A percentile compares a stretch with the other conserved stretches of the same genome.
Evolutionary conservation across 2,113 vertebrate species (phyloP).

Genomic region (Salvator merianae): DNA sequence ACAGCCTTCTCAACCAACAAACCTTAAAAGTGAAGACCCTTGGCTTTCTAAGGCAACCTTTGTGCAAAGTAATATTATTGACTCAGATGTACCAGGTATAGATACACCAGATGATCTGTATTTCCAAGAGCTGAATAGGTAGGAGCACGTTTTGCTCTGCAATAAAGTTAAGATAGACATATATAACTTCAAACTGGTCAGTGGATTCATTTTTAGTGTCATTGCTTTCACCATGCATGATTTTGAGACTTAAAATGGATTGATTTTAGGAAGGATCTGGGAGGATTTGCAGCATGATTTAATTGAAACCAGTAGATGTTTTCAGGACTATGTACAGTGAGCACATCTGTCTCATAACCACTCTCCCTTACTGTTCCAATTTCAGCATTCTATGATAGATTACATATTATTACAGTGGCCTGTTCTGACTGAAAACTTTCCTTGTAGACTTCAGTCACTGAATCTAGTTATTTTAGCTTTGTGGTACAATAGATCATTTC

Average conservation of each 20-base stretch:
- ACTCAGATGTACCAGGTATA: slow-evolving; percentile 56
- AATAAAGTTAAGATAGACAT: not conserved
- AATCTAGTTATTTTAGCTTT: not conserved
- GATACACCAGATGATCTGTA: slow-evolving; percentile 62
- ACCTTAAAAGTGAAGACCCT: slow-evolving; percentile 40
- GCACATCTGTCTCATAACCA: not conserved
- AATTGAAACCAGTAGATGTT: not conserved
- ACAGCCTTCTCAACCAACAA: slow-evolving; percentile 69
- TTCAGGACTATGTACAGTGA: not conserved
- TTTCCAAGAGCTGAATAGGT: slow-evolving; percentile 61
- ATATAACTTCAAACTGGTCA: no score
- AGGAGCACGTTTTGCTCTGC: slow-evolving; percentile 37
- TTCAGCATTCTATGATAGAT: not conserved
- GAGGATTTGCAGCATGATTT: not conserved
- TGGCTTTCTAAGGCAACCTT: slow-evolving; percentile 61
- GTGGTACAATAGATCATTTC: not conserved
- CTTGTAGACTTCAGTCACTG: not conserved
- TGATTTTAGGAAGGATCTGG: not conserved
- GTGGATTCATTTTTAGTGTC: no score
- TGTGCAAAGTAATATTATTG: slow-evolving; percentile 36
- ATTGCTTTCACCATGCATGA: not conserved
- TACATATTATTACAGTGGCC: not conserved
- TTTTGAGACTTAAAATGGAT: not conserved
- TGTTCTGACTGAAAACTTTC: not conserved
- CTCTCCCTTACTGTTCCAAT: not conserved